These are phyloP conservation scores for Cygnus atratus DNA, from an alignment of 2,113 vertebrate species.

Conservation along the genomic window DNA sequence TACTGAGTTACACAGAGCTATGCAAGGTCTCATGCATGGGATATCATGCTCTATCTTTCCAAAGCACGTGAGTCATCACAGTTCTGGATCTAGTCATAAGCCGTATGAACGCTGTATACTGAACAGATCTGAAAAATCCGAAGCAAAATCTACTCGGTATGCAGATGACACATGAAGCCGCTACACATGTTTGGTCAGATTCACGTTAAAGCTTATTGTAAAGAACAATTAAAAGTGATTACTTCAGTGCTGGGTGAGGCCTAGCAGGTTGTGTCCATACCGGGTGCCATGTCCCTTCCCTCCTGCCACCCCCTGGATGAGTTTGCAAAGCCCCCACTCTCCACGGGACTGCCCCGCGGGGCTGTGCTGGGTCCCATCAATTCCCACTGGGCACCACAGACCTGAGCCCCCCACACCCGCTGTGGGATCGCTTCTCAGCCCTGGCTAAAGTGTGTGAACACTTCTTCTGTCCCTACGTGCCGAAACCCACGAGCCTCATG, in stretches of 20 bases:
- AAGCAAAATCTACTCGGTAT: not conserved
- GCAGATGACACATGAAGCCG: not conserved
- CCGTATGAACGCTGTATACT: not conserved
- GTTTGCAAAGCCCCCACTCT: not conserved
- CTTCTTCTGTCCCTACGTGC: not conserved
- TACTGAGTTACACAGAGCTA: not conserved
- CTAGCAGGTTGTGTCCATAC: fast-evolving
- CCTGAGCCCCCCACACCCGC: not conserved
- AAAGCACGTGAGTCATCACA: not conserved
- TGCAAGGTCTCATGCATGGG: not conserved
- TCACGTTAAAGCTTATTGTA: not conserved
- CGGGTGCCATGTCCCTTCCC: not conserved
- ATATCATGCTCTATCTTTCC: not conserved
- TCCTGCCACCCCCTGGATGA: too few species aligned
- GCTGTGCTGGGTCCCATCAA: not conserved
- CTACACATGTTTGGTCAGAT: not conserved
- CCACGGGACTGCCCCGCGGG: not conserved
- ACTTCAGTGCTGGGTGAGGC: not conserved
- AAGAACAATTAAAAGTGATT: not conserved
- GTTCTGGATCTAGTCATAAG: not conserved
- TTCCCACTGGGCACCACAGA: fast-evolving
- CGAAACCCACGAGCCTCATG: not conserved
- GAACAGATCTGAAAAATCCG: not conserved
- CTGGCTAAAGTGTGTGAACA: fast-evolving
- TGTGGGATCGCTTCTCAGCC: not conserved